A percentile compares a stretch with the other conserved stretches of the same genome.
Conservation (phyloP, 1,140 invertebrate genomes). For the Microvelia longipes region DNA sequence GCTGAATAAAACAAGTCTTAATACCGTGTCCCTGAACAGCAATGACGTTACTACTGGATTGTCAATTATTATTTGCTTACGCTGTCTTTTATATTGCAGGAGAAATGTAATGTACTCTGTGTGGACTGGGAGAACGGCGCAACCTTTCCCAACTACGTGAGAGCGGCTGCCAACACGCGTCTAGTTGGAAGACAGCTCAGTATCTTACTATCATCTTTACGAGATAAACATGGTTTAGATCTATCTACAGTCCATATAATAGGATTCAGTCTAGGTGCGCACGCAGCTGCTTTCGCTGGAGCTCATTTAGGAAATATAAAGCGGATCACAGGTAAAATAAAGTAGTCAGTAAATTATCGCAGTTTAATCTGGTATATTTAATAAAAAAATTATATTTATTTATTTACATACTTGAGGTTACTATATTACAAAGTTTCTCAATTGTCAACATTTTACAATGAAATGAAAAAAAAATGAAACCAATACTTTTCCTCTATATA, state of each 20-base stretch:
- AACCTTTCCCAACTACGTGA: slow-evolving; percentile 77
- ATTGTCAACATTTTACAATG: no score
- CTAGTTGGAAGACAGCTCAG: slow-evolving; percentile 81
- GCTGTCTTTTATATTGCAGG: slow-evolving; percentile 41
- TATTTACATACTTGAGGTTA: no score
- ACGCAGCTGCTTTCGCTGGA: slow-evolving; percentile 85
- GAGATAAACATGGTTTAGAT: slow-evolving; percentile 36
- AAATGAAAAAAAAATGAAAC: background rate
- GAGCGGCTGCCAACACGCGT: slow-evolving; percentile 82
- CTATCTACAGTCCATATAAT: slow-evolving; percentile 66
- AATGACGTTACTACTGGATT: no score
- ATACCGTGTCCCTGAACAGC: no score
- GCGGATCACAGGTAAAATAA: slow-evolving; percentile 58
- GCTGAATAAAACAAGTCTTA: no score
- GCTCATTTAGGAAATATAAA: slow-evolving; percentile 65
- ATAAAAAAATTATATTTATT: no score
- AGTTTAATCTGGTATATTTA: background rate
- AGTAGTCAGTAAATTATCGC: no score
- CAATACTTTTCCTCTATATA: no score
- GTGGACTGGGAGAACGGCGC: slow-evolving; percentile 90
- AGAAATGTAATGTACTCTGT: slow-evolving; percentile 76
- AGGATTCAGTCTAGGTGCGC: slow-evolving; percentile 78
- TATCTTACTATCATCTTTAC: slow-evolving; percentile 45
- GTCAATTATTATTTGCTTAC: no score
- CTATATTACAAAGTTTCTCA: no score